These are phyloP conservation scores for Orycteropus afer DNA, from an alignment of 2,113 vertebrate genomes.

Conservation along the genomic window DNA sequence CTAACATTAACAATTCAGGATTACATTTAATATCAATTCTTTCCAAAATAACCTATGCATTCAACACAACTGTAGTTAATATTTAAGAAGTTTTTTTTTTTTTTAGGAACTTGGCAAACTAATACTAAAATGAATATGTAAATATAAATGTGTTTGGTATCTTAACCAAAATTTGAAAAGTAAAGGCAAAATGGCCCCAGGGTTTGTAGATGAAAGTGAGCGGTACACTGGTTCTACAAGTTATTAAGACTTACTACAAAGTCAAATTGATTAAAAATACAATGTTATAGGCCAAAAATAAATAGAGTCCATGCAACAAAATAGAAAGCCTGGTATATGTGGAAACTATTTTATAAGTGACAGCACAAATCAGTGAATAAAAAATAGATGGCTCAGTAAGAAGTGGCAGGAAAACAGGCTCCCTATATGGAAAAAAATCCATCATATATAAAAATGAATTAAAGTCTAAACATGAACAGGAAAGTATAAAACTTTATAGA, in stretches of 20 bases:
- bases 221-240: not conserved
- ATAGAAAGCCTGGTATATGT: not conserved
- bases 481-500: constrained; percentile 16
- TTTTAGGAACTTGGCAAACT: not conserved
- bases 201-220: not conserved
- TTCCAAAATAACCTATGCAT: not conserved
- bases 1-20: not conserved
- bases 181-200: not conserved
- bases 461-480: not conserved
- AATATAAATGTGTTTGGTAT: not conserved
- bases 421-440: not conserved
- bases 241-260: not conserved
- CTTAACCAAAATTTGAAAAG: not conserved
- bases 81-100: not conserved
- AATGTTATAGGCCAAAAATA: not conserved
- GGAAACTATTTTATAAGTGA: not conserved
- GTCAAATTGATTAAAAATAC: not conserved
- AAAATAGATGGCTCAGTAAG: not conserved
- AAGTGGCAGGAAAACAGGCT: not conserved
- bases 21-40: not conserved
- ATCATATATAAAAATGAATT: not conserved
- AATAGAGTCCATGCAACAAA: not conserved
- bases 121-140: not conserved
- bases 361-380: not conserved
- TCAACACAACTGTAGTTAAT: not conserved